These are phyloP conservation scores for Psittacula derbiana DNA, from an alignment of 2,797 vertebrate genomes.

Conservation along the genomic window DNA sequence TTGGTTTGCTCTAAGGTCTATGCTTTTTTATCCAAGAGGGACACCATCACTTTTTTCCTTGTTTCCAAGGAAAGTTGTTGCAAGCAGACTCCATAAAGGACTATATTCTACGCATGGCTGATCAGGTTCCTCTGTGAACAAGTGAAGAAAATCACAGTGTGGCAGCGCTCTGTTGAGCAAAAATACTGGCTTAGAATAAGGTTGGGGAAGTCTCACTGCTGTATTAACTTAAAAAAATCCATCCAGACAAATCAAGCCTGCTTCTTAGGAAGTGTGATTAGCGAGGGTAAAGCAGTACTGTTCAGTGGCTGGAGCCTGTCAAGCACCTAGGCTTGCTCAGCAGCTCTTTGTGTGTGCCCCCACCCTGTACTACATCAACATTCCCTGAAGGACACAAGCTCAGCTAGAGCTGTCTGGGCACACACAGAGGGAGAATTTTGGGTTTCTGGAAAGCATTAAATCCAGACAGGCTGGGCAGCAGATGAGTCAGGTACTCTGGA, in stretches of 20 bases:
- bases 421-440: neutral
- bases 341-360: neutral
- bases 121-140: neutral
- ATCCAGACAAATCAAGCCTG: neutral
- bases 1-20: neutral
- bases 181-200: neutral
- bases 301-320: neutral
- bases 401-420: neutral
- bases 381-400: neutral
- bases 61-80: neutral
- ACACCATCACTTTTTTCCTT: neutral
- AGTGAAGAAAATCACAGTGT: neutral
- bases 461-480: neutral
- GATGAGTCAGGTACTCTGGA: neutral
- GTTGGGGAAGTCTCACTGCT: neutral
- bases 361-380: rapidly evolving
- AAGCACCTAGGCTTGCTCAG: neutral
- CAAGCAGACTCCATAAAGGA: neutral
- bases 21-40: neutral
- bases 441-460: neutral
- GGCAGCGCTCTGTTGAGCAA: neutral
- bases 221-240: neutral
- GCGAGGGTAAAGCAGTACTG: neutral
- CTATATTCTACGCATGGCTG: neutral
- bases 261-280: neutral